A percentile compares a stretch with the other conserved stretches of the same genome.
phyloP scores from a whole-genome alignment of 2,888 invertebrate genomes.

The Hydrotaea diabolus region DNA sequence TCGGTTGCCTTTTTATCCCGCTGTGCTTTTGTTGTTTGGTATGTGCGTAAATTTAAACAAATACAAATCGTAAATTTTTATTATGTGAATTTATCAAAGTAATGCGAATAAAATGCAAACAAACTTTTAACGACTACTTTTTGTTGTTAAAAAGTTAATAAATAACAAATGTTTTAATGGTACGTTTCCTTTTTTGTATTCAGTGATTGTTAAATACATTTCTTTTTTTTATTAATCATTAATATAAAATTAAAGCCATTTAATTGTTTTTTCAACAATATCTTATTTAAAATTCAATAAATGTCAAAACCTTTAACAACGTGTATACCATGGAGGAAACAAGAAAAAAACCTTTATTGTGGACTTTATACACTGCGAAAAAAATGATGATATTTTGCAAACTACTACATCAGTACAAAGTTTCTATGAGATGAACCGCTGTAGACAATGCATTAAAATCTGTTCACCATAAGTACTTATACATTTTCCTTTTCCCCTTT shows the following conservation, averaged over 20 bases:
- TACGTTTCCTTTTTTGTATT: slow-evolving; percentile 20
- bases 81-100: slow-evolving; percentile 59
- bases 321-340: neutral
- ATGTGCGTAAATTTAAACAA: slow-evolving; percentile 39
- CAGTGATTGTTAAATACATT: slow-evolving; percentile 55
- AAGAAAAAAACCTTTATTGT: too few species aligned
- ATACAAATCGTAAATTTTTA: slow-evolving; percentile 54
- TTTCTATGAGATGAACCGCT: too few species aligned
- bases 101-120: slow-evolving; percentile 60
- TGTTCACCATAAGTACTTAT: too few species aligned
- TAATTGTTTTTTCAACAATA: slow-evolving; percentile 65
- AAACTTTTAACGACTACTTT: slow-evolving; percentile 43
- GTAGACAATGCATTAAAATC: too few species aligned
- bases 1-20: slow-evolving; percentile 3
- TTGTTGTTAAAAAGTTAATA: slow-evolving; percentile 51
- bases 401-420: too few species aligned
- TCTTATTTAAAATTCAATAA: slow-evolving; percentile 67
- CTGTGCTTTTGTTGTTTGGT: neutral
- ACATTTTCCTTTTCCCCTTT: too few species aligned
- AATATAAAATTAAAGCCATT: slow-evolving; percentile 63
- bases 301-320: slow-evolving; percentile 40
- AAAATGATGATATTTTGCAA: too few species aligned
- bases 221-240: slow-evolving; percentile 53
- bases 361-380: neutral
- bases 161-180: slow-evolving; percentile 49